Evolutionary conservation across 2,797 vertebrate species (phyloP), one percentile per base, ranked within the genome.

Genomic region (Cossypha dichroa): DNA sequence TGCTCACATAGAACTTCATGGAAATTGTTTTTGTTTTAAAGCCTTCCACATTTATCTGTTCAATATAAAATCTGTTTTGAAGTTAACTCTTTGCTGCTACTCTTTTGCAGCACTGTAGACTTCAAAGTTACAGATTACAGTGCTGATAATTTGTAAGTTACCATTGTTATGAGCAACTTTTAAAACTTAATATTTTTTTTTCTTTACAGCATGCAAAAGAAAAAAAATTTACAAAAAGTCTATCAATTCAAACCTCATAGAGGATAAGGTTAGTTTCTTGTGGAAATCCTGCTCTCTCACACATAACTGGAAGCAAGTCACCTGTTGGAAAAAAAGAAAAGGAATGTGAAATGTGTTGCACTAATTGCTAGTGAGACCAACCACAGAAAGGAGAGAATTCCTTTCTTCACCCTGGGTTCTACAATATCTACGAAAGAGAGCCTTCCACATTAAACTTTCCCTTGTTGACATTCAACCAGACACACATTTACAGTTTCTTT

Each of bases 191-290:
- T 22, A 12, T 36, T 13, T 40, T 34, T 48, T 48, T 40, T 55
- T 19, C 20, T 68, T 74, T 78, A 62, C 10, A 78, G 14, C 15
- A 64, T 9, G 7, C 26, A 41, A 60, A 86, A 31, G 36, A 52
- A n/a, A 90, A 60, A 76, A 46, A 73, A 3, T 5, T 54, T 43
- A 68, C 11, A 88, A 85, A 15, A 92, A 79, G 13, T 72, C 6
- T 81, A 83, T 70, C 7, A 66, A 26, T 91, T 28, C 98, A 86
- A 95, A 99, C 99, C 99, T 99, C 99, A 99, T 99, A 99, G 99
- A 99, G 99, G 99, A 99, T 99, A 99, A 99, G 99, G 98, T 98
- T 99, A 98, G 99, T 99, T 98, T 99, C 99, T 98, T 99, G 99
- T 98, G 99, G 99, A 98, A 99, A 99, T 98, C 99, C 99, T 98